phyloP scores from a whole-genome alignment of 2,113 vertebrate genomes.

The Macrotis lagotis region DNA sequence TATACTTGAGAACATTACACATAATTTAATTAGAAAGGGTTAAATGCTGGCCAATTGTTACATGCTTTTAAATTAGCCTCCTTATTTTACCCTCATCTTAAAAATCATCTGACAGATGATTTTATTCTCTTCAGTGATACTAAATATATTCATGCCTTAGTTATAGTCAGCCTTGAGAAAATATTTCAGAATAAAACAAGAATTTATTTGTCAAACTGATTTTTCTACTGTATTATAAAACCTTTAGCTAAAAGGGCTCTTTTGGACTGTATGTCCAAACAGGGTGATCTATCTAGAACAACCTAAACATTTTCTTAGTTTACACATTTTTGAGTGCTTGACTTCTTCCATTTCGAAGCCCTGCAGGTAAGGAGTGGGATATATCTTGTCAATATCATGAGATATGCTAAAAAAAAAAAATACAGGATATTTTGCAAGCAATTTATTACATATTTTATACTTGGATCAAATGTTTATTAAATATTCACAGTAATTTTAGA shows the following conservation, averaged over 20 bases:
- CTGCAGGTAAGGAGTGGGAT: constrained; percentile 52
- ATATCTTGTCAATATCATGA: constrained; percentile 49
- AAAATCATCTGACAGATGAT: constrained; percentile 25
- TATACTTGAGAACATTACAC: not conserved
- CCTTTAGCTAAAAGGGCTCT: constrained; percentile 12
- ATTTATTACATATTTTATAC: constrained; percentile 62
- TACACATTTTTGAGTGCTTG: constrained; percentile 20
- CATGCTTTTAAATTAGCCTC: not conserved
- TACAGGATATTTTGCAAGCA: constrained; percentile 49
- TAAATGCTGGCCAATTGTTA: constrained; percentile 10
- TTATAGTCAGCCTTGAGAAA: constrained; percentile 41
- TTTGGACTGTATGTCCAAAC: constrained; percentile 42
- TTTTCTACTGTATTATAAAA: constrained; percentile 52
- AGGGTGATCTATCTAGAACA: constrained; percentile 31
- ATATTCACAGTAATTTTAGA: constrained; percentile 79
- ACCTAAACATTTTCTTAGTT: constrained; percentile 18
- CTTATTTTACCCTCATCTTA: constrained; percentile 26
- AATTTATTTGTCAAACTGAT: constrained; percentile 13
- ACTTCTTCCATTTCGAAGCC: constrained; percentile 49
- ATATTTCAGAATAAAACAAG: constrained; percentile 50
- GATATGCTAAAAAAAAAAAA: constrained; percentile 69
- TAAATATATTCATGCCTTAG: not conserved
- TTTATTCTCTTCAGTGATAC: not conserved
- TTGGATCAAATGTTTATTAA: constrained; percentile 56
- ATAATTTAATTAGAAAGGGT: constrained; percentile 22